Conservation (phyloP, 2,113 vertebrate species). For the Onychostruthus taczanowskii region DNA sequence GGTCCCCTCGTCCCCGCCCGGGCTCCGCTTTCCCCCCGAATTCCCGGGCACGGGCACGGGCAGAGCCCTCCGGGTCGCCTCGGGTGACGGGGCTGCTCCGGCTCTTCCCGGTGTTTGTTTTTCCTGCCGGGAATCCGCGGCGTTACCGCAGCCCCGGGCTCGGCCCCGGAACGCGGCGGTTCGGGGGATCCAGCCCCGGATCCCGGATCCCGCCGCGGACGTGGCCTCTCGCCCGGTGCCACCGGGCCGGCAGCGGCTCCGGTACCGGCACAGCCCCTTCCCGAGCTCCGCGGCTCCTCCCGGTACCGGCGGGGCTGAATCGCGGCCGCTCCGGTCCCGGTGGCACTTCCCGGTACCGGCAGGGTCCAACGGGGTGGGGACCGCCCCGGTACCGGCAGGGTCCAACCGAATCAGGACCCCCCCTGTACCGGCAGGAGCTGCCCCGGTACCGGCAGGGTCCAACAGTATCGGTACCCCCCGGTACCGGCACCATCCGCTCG, state of each 20-base stretch:
- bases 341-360: background rate
- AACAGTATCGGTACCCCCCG: background rate
- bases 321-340: background rate
- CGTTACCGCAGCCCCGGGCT: background rate
- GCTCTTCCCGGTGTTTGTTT: background rate
- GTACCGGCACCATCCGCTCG: background rate
- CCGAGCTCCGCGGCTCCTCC: background rate
- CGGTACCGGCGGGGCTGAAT: background rate
- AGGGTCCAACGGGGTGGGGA: background rate
- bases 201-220: background rate
- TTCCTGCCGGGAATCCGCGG: background rate
- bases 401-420: background rate
- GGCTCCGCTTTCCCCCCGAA: background rate
- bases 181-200: background rate
- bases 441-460: background rate
- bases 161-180: background rate
- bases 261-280: background rate
- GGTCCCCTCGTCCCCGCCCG: background rate
- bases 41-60: fast-evolving
- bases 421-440: background rate
- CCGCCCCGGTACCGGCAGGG: background rate
- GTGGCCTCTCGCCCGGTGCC: background rate
- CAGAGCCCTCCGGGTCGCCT: background rate
- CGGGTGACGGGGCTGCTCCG: background rate
- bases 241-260: background rate